Evolutionary conservation across 1,140 invertebrate genomes (phyloP).

Genomic region (Hestina assimilis): DNA sequence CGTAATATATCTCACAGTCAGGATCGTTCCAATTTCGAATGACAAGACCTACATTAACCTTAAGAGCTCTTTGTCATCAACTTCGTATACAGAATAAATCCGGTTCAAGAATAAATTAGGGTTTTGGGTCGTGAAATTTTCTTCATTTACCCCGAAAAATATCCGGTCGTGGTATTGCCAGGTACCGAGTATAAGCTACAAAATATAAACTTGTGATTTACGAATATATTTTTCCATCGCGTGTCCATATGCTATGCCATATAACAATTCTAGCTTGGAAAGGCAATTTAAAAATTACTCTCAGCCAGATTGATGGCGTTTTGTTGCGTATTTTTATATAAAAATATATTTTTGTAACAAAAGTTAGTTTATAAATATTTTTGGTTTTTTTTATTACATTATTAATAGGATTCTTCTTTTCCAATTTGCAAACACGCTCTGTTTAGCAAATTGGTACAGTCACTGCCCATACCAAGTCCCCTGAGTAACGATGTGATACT

Average conservation of each 20-base stretch:
- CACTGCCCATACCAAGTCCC: too few relatives aligned
- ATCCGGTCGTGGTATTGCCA: slow-evolving; percentile 34
- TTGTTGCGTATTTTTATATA: too few relatives aligned
- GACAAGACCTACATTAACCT: slow-evolving; percentile 40
- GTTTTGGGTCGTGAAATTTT: slow-evolving; percentile 62
- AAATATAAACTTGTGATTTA: slow-evolving; percentile 58
- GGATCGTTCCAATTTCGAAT: too few relatives aligned
- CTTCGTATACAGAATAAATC: slow-evolving; percentile 57
- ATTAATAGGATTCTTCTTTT: too few relatives aligned
- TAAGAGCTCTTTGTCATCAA: slow-evolving; percentile 27
- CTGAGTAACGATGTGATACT: too few relatives aligned
- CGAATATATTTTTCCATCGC: slow-evolving; percentile 33
- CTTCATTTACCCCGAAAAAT: slow-evolving; percentile 49
- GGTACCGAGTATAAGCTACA: slow-evolving; percentile 35
- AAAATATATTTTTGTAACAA: too few relatives aligned
- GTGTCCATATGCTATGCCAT: not conserved
- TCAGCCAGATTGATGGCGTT: too few relatives aligned
- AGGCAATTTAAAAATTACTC: too few relatives aligned
- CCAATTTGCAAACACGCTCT: too few relatives aligned
- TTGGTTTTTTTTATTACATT: too few relatives aligned
- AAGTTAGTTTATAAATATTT: too few relatives aligned
- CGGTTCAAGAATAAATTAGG: slow-evolving; percentile 72
- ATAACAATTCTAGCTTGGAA: not conserved
- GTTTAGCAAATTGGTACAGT: too few relatives aligned
- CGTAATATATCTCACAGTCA: slow-evolving; percentile 32